Evolutionary conservation across 2,888 invertebrate genomes (phyloP).

Genomic region (Polyommatus iphigenia): DNA sequence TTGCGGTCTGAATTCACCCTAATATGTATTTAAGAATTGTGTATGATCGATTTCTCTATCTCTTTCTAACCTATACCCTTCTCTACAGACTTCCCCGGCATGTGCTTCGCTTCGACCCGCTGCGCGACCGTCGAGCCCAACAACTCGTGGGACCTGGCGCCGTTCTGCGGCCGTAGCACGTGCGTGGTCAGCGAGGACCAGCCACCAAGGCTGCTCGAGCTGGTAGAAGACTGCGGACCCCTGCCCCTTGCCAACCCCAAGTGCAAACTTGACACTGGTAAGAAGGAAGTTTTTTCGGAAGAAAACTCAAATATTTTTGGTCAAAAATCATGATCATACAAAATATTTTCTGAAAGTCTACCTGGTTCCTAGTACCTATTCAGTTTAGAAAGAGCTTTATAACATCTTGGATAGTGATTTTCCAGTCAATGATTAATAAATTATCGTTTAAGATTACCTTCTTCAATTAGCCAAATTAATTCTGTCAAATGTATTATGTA

Average conservation of each 20-base stretch:
- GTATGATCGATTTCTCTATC: background rate
- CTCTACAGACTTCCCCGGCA: constrained; percentile 89
- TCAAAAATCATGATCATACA: too few species aligned
- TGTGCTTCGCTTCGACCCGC: constrained; percentile 94
- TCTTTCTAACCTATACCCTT: constrained; percentile 8
- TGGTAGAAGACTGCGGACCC: constrained; percentile 94
- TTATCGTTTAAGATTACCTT: too few species aligned
- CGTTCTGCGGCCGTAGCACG: constrained; percentile 95
- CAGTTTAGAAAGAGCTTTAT: too few species aligned
- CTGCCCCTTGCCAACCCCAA: constrained; percentile 92
- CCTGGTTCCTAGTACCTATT: too few species aligned
- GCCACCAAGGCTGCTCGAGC: constrained; percentile 87
- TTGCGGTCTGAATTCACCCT: too few species aligned
- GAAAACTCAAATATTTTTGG: too few species aligned
- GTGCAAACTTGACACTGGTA: constrained; percentile 88
- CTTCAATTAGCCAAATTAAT: too few species aligned
- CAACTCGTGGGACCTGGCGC: constrained; percentile 91
- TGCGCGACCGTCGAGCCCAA: constrained; percentile 93
- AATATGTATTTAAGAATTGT: too few species aligned
- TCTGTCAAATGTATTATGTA: too few species aligned
- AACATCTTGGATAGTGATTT: too few species aligned
- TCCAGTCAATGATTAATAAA: too few species aligned
- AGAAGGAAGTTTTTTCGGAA: constrained; percentile 32
- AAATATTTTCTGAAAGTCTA: too few species aligned
- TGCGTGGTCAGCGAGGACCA: constrained; percentile 90